Evolutionary conservation across 2,797 vertebrate genomes (phyloP), one percentile per base, ranked within the genome.

Genomic region (Manis crassicaudata): DNA sequence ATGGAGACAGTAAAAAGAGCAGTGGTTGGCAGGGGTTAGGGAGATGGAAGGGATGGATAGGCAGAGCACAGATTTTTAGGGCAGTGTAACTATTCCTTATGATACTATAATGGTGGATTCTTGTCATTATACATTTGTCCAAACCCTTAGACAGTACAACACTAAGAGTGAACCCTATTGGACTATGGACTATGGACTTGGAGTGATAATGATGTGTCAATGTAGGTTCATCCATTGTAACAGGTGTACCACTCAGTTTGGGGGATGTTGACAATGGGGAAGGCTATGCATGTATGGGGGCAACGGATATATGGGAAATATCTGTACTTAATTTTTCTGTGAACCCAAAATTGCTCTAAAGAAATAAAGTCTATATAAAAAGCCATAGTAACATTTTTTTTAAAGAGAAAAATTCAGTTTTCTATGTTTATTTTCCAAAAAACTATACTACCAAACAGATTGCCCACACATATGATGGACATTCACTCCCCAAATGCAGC

Each of bases 401-500:
- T 37, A 46, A 73, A 79, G 43, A 35, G 88, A 75, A 52, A 80
- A 43, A 14, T 81, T 80, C 3, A 56, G 16, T 86, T 92, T 81
- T 79, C 56, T 92, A 17, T 76, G 37, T 88, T 94, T 84, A 56
- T 88, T 91, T 82, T 79, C 23, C 32, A 88, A 80, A 82, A 70
- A 52, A 12, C 21, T 83, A 0, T 85, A 56, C 77, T 67, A 37
- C 40, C 32, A 88, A 80, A 63, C 10, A 56, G n/a, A 52, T 20
- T 67, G 4, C 56, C 35, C 52, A 76, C 18, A 32, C 13, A n/a
- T 46, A 32, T 6, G 58, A 83, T 68, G 54, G 56, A 81, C 46
- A n/a, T 68, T 88, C 43, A 56, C 29, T 79, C 20, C 37, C 13
- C 50, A 58, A 77, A 29, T 58, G 23, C 63, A 82, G 40, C 27